These are phyloP conservation scores for Aspidoscelis tigris DNA, from an alignment of 2,113 vertebrate genomes.

Conservation along the genomic window DNA sequence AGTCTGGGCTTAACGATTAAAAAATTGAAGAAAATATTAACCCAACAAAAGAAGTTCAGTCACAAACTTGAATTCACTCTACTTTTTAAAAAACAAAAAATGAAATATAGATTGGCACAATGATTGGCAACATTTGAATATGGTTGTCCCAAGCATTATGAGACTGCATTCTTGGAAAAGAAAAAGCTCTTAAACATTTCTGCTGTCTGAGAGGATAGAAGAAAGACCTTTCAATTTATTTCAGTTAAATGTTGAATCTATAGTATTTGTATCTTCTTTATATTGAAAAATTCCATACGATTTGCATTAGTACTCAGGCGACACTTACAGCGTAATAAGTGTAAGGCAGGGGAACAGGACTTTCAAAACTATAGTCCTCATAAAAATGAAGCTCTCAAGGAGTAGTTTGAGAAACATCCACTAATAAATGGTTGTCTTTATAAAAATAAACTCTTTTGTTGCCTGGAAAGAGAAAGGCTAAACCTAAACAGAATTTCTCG, in stretches of 20 bases:
- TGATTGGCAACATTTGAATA: slow-evolving; percentile 10
- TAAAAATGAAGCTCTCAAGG: not conserved
- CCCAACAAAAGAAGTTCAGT: not conserved
- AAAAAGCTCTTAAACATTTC: not conserved
- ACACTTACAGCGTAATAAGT: not conserved
- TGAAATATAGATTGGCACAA: slow-evolving; percentile 12
- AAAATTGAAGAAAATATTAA: not conserved
- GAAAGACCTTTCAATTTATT: not conserved
- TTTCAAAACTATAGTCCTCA: not conserved
- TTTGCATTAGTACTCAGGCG: too few species aligned
- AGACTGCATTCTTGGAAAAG: not conserved
- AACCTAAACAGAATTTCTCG: not conserved
- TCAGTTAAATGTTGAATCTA: not conserved
- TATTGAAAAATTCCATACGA: not conserved
- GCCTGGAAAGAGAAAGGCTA: not conserved
- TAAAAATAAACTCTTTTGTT: not conserved
- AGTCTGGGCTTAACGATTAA: not conserved
- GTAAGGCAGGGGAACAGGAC: not conserved
- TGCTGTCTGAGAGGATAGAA: not conserved
- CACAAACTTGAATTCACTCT: not conserved
- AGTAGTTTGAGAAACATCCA: not conserved
- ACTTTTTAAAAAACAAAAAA: slow-evolving; percentile 9
- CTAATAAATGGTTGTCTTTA: slow-evolving; percentile 49
- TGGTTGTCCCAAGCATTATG: too few species aligned
- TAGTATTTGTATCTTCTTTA: not conserved